phyloP scores from a whole-genome alignment of 1,140 invertebrate genomes.

The Parasteatoda tepidariorum region DNA sequence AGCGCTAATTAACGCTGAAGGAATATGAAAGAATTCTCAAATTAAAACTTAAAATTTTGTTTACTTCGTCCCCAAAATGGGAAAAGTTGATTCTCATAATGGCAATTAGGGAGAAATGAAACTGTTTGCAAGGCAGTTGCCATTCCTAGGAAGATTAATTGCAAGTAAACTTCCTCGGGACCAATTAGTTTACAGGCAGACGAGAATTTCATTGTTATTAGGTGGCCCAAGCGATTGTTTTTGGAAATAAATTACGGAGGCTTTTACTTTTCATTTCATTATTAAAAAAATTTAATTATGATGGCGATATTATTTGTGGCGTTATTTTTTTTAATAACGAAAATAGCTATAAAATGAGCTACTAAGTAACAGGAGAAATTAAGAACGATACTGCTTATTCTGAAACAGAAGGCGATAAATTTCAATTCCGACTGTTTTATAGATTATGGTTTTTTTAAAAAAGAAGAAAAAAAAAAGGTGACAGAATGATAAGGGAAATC shows the following conservation, averaged over 20 bases:
- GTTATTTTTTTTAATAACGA: too few species aligned
- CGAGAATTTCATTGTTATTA: slow-evolving; percentile 21
- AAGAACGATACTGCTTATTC: too few species aligned
- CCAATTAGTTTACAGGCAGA: slow-evolving; percentile 11
- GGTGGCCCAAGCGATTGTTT: slow-evolving; percentile 2
- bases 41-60: slow-evolving; percentile 5
- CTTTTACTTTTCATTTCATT: background rate
- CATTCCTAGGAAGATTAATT: slow-evolving; percentile 29
- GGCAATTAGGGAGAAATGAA: slow-evolving; percentile 9
- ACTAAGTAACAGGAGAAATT: too few species aligned
- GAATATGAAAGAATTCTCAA: background rate
- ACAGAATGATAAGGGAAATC: too few species aligned
- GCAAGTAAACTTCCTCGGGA: slow-evolving; percentile 4
- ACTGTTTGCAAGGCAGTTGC: slow-evolving; percentile 12
- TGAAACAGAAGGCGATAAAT: too few species aligned
- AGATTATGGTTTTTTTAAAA: too few species aligned
- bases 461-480: too few species aligned
- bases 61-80: background rate
- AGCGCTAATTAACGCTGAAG: background rate
- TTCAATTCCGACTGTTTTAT: too few species aligned
- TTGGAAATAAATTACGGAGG: background rate
- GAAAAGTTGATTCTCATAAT: background rate
- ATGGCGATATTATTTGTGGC: too few species aligned
- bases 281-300: too few species aligned
- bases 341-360: too few species aligned